Evolutionary conservation across 2,888 invertebrate species (phyloP).

Genomic region (Agonopterix alstromeriana): DNA sequence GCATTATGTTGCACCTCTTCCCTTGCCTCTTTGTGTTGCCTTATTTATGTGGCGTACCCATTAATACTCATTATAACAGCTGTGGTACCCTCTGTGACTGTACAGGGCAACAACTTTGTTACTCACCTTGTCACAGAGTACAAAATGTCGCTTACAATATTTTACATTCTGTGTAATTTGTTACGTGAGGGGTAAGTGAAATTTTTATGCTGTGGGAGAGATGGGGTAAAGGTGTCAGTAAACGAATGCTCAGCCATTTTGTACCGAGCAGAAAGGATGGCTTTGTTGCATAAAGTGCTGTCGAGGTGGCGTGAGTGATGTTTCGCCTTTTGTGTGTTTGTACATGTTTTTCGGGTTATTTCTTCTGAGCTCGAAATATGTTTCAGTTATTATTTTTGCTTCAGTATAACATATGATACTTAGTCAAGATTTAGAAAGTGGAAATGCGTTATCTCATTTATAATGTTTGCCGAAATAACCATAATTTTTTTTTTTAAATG

Average conservation of each 20-base stretch:
- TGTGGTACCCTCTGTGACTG: conserved; percentile 23
- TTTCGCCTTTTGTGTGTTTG: conserved; percentile 28
- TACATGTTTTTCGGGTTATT: conserved; percentile 30
- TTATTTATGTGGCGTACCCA: conserved; percentile 49
- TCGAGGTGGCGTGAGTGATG: conserved; percentile 39
- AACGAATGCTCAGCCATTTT: conserved; percentile 29
- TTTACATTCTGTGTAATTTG: too few species aligned
- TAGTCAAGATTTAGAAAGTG: too few species aligned
- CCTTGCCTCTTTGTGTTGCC: conserved; percentile 31
- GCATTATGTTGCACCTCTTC: conserved; percentile 35
- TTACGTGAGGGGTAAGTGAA: not conserved
- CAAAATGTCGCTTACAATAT: not conserved
- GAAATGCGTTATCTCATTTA: too few species aligned
- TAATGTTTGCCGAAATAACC: too few species aligned
- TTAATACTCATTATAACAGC: conserved; percentile 48
- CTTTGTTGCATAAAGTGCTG: conserved; percentile 39
- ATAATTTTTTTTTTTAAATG: too few species aligned
- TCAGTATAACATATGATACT: not conserved
- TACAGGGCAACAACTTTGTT: conserved; percentile 15
- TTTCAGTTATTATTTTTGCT: not conserved
- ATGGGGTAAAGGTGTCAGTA: conserved; percentile 20
- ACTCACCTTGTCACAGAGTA: conserved; percentile 19
- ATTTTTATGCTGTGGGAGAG: conserved; percentile 18
- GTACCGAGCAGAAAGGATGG: conserved; percentile 29
- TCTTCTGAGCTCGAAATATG: conserved; percentile 29